Evolutionary conservation across 2,888 invertebrate genomes (phyloP).

Genomic region (Timandra comae): DNA sequence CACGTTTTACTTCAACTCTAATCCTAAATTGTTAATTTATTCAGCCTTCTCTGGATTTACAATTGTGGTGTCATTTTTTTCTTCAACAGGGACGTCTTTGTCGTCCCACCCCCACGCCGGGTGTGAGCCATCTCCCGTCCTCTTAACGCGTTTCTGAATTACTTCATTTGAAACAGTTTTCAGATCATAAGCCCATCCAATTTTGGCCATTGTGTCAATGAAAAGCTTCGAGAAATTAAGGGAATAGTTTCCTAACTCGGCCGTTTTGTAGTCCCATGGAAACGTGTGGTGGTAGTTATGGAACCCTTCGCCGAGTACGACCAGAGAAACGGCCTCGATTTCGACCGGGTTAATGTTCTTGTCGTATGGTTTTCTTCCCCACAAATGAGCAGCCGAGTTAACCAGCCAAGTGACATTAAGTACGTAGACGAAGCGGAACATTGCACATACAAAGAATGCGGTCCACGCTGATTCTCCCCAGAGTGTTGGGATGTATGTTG

Average conservation of each 20-base stretch:
- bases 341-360: constrained; percentile 84
- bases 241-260: constrained; percentile 83
- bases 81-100: constrained; percentile 53
- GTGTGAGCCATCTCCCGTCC: constrained; percentile 86
- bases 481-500: constrained; percentile 82
- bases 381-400: constrained; percentile 91
- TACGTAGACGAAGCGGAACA: constrained; percentile 85
- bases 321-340: constrained; percentile 79
- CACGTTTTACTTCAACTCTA: no score
- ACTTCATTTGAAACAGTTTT: constrained; percentile 85
- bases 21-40: constrained; percentile 15
- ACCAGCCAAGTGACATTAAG: constrained; percentile 93
- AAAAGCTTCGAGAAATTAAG: constrained; percentile 85
- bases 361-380: constrained; percentile 85
- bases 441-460: constrained; percentile 80
- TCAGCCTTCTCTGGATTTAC: constrained; percentile 39
- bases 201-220: constrained; percentile 85
- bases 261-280: constrained; percentile 91
- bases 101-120: constrained; percentile 86
- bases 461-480: constrained; percentile 85
- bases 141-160: constrained; percentile 81
- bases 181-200: constrained; percentile 92
- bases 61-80: constrained; percentile 31
- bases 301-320: constrained; percentile 87
- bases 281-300: constrained; percentile 92